A percentile compares a stretch with the other conserved stretches of the same genome.
phyloP scores from a whole-genome alignment of 2,888 invertebrate genomes.

The Campoplex nolae region DNA sequence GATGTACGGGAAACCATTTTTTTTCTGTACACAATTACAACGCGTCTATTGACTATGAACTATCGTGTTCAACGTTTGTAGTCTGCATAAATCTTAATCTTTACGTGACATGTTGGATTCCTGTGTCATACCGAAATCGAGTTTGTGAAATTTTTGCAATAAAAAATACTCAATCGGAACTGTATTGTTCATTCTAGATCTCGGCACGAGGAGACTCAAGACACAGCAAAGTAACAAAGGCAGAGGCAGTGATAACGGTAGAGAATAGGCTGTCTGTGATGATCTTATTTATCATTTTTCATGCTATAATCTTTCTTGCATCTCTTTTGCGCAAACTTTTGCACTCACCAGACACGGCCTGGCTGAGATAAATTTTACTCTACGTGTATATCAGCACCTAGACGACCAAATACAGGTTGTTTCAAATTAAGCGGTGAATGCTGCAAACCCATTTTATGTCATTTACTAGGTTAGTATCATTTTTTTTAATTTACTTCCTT shows the following conservation, averaged over 20 bases:
- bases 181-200: conserved; percentile 26
- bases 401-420: conserved; percentile 8
- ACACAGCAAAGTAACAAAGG: conserved; percentile 1
- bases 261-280: conserved; percentile 20
- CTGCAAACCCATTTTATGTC: background rate
- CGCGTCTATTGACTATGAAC: background rate
- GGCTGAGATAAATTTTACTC: conserved; percentile 56
- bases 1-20: conserved; percentile 20
- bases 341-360: conserved; percentile 59
- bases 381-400: conserved; percentile 47
- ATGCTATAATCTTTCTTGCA: conserved; percentile 53
- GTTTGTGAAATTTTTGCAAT: background rate
- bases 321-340: conserved; percentile 40
- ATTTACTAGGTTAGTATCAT: too few relatives aligned
- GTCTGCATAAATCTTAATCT: background rate
- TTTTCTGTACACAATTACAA: background rate
- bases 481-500: too few relatives aligned
- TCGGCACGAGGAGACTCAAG: background rate
- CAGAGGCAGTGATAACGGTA: conserved; percentile 7
- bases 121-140: background rate
- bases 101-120: background rate
- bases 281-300: conserved; percentile 56
- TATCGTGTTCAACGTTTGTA: background rate
- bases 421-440: background rate
- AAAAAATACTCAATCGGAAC: conserved; percentile 7